phyloP scores from a whole-genome alignment of 64 coral and sea anemone genomes.

The Cladopsammia gracilis region DNA sequence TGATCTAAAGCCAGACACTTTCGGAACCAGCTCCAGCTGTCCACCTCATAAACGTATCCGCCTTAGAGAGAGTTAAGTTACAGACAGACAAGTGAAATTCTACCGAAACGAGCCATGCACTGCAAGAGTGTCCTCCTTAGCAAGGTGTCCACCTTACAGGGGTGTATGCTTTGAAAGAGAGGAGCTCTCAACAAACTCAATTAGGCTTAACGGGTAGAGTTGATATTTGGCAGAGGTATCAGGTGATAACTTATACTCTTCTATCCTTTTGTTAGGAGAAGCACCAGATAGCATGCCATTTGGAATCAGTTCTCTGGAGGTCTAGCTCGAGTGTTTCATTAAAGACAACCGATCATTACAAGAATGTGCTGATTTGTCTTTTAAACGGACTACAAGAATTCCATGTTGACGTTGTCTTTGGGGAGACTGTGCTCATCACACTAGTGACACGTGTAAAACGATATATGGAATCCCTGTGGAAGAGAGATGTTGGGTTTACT shows the following conservation, averaged over 20 bases:
- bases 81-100: too few relatives aligned
- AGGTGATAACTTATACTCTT: not conserved
- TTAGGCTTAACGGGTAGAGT: too few relatives aligned
- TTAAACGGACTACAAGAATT: conserved; percentile 55
- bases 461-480: conserved; percentile 69
- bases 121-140: too few relatives aligned
- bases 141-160: too few relatives aligned
- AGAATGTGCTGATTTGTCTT: conserved; percentile 48
- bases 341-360: conserved; percentile 63
- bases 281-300: conserved; percentile 69
- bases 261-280: conserved; percentile 31
- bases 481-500: conserved; percentile 52
- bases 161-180: too few relatives aligned
- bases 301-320: conserved; percentile 79
- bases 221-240: too few relatives aligned
- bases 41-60: too few relatives aligned
- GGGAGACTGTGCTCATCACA: conserved; percentile 36
- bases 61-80: too few relatives aligned
- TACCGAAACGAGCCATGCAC: too few relatives aligned
- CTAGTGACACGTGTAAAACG: conserved; percentile 40
- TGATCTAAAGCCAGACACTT: too few relatives aligned
- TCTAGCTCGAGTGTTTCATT: not conserved
- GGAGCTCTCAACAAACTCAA: too few relatives aligned
- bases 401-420: conserved; percentile 62
- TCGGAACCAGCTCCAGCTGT: too few relatives aligned